phyloP scores from a whole-genome alignment of 2,797 vertebrate genomes.

The Varecia variegata region DNA sequence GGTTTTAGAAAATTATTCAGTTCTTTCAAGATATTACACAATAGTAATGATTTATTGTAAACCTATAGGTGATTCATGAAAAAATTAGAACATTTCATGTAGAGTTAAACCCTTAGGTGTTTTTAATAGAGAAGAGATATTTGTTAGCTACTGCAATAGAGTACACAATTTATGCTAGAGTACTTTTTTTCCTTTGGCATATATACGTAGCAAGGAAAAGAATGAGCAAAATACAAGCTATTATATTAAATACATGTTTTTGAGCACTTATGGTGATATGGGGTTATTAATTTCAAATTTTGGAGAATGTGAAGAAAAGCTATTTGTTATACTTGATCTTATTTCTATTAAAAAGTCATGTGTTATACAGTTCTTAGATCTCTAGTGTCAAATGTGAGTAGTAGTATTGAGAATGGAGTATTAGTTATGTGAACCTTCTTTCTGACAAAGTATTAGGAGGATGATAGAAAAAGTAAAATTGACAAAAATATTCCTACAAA shows the following conservation, averaged over 20 bases:
- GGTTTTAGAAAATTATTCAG: slow-evolving; percentile 30
- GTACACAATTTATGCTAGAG: slow-evolving; percentile 30
- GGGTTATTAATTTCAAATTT: neutral
- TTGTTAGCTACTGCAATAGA: neutral
- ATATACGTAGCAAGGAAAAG: neutral
- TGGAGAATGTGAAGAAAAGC: slow-evolving; percentile 33
- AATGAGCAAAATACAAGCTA: neutral
- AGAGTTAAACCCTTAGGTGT: neutral
- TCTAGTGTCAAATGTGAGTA: neutral
- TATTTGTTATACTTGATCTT: slow-evolving; percentile 22
- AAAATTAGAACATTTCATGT: neutral
- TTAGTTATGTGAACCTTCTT: neutral
- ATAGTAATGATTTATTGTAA: neutral
- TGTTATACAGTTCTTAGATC: neutral
- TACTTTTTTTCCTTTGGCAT: slow-evolving; percentile 15
- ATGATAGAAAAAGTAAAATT: neutral
- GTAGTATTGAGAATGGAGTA: neutral
- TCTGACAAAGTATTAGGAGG: neutral
- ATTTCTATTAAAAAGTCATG: neutral
- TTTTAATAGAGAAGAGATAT: neutral
- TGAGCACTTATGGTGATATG: neutral
- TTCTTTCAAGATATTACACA: neutral
- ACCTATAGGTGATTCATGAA: neutral
- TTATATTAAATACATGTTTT: slow-evolving; percentile 18
- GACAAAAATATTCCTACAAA: neutral